Evolutionary conservation across 2,888 invertebrate genomes (phyloP).

Genomic region (Diachrysia chrysitis): DNA sequence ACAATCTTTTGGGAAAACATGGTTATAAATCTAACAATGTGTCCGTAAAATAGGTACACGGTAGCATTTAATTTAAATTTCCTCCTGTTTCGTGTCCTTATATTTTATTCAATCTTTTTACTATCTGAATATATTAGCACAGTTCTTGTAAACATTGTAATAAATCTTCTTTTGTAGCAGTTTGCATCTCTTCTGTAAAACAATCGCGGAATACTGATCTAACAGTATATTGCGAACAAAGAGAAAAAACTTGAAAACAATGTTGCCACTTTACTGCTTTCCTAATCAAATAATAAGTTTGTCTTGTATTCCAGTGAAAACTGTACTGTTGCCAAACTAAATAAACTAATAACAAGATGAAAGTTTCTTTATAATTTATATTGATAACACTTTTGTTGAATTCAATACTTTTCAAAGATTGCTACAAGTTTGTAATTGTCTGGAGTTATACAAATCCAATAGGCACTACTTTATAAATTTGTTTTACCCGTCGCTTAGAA

Average conservation of each 20-base stretch:
- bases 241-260: constrained; percentile 32
- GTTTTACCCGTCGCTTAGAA: too few relatives aligned
- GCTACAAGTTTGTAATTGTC: background rate
- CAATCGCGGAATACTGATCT: constrained; percentile 24
- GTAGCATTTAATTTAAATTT: constrained; percentile 38
- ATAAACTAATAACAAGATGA: constrained; percentile 21
- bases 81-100: constrained; percentile 47
- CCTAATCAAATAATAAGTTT: constrained; percentile 43
- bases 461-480: background rate
- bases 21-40: constrained; percentile 1
- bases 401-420: background rate
- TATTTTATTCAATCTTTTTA: constrained; percentile 36
- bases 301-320: constrained; percentile 30
- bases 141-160: constrained; percentile 34
- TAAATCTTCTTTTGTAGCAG: constrained; percentile 37
- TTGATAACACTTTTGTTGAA: constrained; percentile 8
- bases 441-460: background rate
- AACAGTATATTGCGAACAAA: constrained; percentile 13
- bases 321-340: constrained; percentile 12
- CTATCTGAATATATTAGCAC: constrained; percentile 25
- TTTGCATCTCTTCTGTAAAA: constrained; percentile 22
- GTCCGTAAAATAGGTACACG: constrained; percentile 22
- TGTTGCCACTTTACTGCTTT: constrained; percentile 24
- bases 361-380: constrained; percentile 3
- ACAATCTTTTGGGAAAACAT: constrained; percentile 1